Evolutionary conservation across 92 coral and sea anemone genomes (phyloP).

Genomic region (Epizoanthus fatuus): DNA sequence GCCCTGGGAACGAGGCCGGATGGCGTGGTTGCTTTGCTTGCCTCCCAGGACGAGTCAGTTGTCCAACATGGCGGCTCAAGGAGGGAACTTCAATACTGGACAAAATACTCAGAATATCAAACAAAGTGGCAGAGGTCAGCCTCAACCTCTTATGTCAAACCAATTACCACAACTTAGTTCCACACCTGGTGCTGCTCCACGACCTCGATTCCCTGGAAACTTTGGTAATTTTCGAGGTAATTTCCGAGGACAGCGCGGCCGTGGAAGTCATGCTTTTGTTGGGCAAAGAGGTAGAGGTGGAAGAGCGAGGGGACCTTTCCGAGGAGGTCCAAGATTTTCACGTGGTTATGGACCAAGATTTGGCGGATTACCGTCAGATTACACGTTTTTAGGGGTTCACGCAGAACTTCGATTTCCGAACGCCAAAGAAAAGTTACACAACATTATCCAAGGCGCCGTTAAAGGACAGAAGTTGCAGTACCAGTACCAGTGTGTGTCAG

Average conservation of each 20-base stretch:
- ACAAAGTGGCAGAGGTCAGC: conserved; percentile 16
- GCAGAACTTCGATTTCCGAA: conserved; percentile 80
- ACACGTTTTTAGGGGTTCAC: conserved; percentile 65
- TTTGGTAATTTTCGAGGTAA: conserved; percentile 2
- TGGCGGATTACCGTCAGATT: conserved; percentile 20
- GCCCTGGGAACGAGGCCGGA: neutral
- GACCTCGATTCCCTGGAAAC: conserved; percentile 9
- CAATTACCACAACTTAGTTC: conserved; percentile 11
- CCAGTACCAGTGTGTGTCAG: conserved; percentile 48
- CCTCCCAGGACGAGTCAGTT: neutral
- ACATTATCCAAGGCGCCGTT: conserved; percentile 80
- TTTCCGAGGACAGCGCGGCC: neutral
- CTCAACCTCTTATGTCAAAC: conserved; percentile 35
- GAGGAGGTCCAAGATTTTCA: conserved; percentile 15
- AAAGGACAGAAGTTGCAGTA: conserved; percentile 64
- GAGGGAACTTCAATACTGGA: neutral
- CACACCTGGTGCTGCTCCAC: conserved; percentile 3
- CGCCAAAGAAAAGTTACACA: conserved; percentile 87
- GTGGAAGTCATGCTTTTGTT: neutral
- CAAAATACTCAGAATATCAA: conserved; percentile 11
- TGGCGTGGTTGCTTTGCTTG: neutral
- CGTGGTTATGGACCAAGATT: conserved; percentile 19
- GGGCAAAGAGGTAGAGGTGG: neutral
- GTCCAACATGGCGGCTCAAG: conserved; percentile 37
- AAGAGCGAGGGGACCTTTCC: conserved; percentile 1